Percentiles rank a stretch among this genome's conserved stretches.
phyloP scores from a whole-genome alignment of 2,113 vertebrate genomes.

The Monopterus albus region DNA sequence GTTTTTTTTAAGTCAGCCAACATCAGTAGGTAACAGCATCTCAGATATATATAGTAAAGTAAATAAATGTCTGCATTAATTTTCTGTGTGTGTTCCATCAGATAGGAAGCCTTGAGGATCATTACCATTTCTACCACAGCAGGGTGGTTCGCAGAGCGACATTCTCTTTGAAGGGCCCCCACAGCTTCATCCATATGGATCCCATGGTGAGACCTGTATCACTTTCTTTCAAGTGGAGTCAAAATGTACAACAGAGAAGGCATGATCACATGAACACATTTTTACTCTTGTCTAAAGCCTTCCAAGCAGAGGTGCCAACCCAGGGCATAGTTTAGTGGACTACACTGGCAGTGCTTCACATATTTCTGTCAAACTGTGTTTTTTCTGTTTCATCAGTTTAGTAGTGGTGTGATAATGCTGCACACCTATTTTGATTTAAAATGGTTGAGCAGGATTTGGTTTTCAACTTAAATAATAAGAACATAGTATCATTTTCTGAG shows the following conservation, averaged over 20 bases:
- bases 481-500: neutral
- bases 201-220: constrained; percentile 82
- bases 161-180: constrained; percentile 82
- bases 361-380: constrained; percentile 9
- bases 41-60: too few species aligned
- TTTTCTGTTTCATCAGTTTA: neutral
- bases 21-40: neutral
- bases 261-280: neutral
- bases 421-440: neutral
- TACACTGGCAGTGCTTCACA: constrained; percentile 6
- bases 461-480: neutral
- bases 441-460: neutral
- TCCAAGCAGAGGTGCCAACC: neutral
- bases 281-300: neutral
- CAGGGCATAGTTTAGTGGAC: neutral
- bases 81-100: constrained; percentile 69
- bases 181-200: constrained; percentile 93
- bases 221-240: neutral
- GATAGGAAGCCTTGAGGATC: constrained; percentile 90
- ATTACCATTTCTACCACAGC: constrained; percentile 95
- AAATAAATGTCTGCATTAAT: neutral
- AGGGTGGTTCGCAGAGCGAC: constrained; percentile 89
- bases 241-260: neutral
- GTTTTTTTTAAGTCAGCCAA: neutral
- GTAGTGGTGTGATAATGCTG: neutral